Percentiles rank a stretch among this genome's conserved stretches.
Conservation (phyloP, 2,888 invertebrate genomes). For the Acanthosepion pharaonis region DNA sequence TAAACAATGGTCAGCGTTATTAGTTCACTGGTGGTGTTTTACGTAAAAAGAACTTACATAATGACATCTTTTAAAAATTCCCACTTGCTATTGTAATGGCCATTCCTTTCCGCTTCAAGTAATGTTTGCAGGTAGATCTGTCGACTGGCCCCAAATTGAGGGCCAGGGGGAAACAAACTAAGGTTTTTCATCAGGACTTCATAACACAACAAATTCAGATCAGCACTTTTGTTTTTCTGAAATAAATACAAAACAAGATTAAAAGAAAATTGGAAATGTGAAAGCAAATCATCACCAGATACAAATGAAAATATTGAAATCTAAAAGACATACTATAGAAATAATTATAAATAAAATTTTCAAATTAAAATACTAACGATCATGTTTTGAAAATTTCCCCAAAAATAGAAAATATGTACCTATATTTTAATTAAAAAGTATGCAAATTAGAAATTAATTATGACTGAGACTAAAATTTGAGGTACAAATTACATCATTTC, state of each 20-base stretch:
- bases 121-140: background rate
- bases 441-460: too few relatives aligned
- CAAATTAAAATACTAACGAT: too few relatives aligned
- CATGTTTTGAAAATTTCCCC: background rate
- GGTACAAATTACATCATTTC: too few relatives aligned
- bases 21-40: background rate
- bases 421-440: too few relatives aligned
- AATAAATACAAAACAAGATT: background rate
- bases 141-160: slow-evolving; percentile 24
- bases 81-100: slow-evolving; percentile 45
- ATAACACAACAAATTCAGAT: background rate
- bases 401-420: background rate
- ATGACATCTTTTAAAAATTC: slow-evolving; percentile 41
- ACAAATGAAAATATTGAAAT: too few relatives aligned
- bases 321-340: too few relatives aligned
- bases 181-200: slow-evolving; percentile 47
- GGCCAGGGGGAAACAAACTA: slow-evolving; percentile 37
- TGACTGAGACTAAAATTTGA: too few relatives aligned
- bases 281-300: too few relatives aligned
- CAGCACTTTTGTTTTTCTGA: slow-evolving; percentile 25
- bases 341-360: too few relatives aligned
- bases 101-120: background rate
- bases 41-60: slow-evolving; percentile 36
- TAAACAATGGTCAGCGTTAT: too few relatives aligned
- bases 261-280: too few relatives aligned